These are phyloP conservation scores for Ips typographus DNA, from an alignment of 1,140 invertebrate genomes.

Conservation along the genomic window DNA sequence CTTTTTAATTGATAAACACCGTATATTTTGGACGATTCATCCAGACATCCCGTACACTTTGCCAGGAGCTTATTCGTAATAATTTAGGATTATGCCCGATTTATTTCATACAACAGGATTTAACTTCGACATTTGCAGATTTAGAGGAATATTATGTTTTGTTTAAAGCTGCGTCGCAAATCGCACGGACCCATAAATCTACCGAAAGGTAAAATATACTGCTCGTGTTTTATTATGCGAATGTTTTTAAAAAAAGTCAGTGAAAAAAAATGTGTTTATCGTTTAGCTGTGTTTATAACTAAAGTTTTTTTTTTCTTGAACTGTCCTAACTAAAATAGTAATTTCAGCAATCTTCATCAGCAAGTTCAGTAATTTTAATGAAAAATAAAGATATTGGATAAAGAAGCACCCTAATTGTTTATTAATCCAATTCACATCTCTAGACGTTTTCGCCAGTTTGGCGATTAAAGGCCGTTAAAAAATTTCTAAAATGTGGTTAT, in stretches of 20 bases:
- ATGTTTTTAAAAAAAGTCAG: neutral
- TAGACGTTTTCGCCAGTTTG: too few relatives aligned
- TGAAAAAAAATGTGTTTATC: too few relatives aligned
- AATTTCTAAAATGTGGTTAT: too few relatives aligned
- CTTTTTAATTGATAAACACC: constrained; percentile 18
- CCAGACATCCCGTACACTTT: neutral
- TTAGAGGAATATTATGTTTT: constrained; percentile 22
- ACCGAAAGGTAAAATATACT: constrained; percentile 21
- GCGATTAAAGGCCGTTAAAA: too few relatives aligned
- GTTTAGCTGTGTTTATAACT: too few relatives aligned
- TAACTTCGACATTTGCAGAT: constrained; percentile 21
- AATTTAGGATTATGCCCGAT: constrained; percentile 19
- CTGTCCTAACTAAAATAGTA: too few relatives aligned
- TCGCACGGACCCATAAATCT: constrained; percentile 10
- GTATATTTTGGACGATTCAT: constrained; percentile 10
- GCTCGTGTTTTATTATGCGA: constrained; percentile 2
- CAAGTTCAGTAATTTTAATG: too few relatives aligned
- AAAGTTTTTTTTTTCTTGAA: too few relatives aligned
- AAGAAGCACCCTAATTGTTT: too few relatives aligned
- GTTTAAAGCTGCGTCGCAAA: constrained; percentile 17
- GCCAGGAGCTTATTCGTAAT: constrained; percentile 9
- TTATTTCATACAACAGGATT: constrained; percentile 19
- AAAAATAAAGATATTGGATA: too few relatives aligned
- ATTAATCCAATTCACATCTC: too few relatives aligned
- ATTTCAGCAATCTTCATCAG: too few relatives aligned